Base-by-base conservation (phyloP, 92 coral and sea anemone species). In the Chrysogorgia sp. region DNA sequence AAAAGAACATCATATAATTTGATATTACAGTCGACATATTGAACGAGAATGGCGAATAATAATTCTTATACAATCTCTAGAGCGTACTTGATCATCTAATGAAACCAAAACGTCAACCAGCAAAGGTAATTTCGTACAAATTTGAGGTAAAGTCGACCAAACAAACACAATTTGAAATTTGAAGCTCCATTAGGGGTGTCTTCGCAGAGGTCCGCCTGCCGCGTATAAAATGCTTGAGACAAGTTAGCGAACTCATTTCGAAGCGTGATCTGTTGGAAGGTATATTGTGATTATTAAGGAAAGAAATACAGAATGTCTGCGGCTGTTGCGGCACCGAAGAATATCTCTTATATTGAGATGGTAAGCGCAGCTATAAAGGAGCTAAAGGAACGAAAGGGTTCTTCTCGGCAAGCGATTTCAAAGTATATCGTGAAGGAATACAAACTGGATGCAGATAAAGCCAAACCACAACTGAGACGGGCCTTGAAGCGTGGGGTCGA, bases 141-240 rank as follows among this genome's bases (percentile, higher is more conserved):
- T 52, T 20, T 17, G 9, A 7, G 26, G 59, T 52, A 23, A 52
- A 52, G 50, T 52, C 17, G 59, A 23, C 43, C 22, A 52, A 52
- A 52, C 8, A 52, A 52, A 17, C 59, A 52, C 59, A 52, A 6
- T 23, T 52, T 17, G 6, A 5, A 3, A 23, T 17, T 7, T 6
- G 59, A 52, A 6, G 3, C 7, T 7, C 22, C 26, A 6, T 17
- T 52, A 23, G 9, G 59, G 7, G 59, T 52, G 59, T 52, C 59
- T 52, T 52, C 59, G 59, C 59, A 17, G 26, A 52, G 59, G 59
- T 52, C 59, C 59, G 59, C 22, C 59, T 52, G 7, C 20, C 20
- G 22, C 3, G 7, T 52, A 52, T 52, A 52, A 52, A 52, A 52
- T 5, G 20, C 50, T 43, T 8, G 10, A 8, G 10, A 17, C 50